Conservation (phyloP, 1,140 invertebrate species). For the Phymastichus coffea region DNA sequence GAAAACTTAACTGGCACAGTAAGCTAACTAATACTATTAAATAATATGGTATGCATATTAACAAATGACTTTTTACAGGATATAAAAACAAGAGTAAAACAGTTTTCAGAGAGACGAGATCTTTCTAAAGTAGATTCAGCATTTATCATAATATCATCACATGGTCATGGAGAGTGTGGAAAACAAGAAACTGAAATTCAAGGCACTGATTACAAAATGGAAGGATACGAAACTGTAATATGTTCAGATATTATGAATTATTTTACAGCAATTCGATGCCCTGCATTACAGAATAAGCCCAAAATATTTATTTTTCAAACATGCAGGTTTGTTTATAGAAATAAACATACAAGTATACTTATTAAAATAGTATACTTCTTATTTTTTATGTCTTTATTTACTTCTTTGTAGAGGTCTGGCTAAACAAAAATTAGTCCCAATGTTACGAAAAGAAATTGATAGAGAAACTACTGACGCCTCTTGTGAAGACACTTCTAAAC, state of each 20-base stretch:
- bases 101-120: slow-evolving; percentile 45
- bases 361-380: not conserved
- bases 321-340: slow-evolving; percentile 60
- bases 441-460: slow-evolving; percentile 25
- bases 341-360: not conserved
- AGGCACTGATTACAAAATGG: slow-evolving; percentile 35
- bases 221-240: slow-evolving; percentile 33
- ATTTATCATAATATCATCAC: slow-evolving; percentile 62
- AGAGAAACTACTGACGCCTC: not conserved
- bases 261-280: slow-evolving; percentile 65
- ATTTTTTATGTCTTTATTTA: not conserved
- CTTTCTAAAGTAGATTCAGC: slow-evolving; percentile 56
- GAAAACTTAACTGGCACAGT: slow-evolving; percentile 51
- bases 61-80: slow-evolving; percentile 37
- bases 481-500: slow-evolving; percentile 21
- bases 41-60: slow-evolving; percentile 3
- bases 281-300: slow-evolving; percentile 64
- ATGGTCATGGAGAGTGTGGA: slow-evolving; percentile 53
- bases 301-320: slow-evolving; percentile 80
- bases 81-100: slow-evolving; percentile 43
- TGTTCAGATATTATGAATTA: slow-evolving; percentile 57
- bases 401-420: slow-evolving; percentile 26
- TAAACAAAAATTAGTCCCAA: slow-evolving; percentile 24
- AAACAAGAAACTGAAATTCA: slow-evolving; percentile 43
- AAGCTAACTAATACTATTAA: slow-evolving; percentile 13